A percentile compares a stretch with the other conserved stretches of the same genome.
Evolutionary conservation across 2,888 invertebrate genomes (phyloP).

Genomic region (Andrena hattorfiana): DNA sequence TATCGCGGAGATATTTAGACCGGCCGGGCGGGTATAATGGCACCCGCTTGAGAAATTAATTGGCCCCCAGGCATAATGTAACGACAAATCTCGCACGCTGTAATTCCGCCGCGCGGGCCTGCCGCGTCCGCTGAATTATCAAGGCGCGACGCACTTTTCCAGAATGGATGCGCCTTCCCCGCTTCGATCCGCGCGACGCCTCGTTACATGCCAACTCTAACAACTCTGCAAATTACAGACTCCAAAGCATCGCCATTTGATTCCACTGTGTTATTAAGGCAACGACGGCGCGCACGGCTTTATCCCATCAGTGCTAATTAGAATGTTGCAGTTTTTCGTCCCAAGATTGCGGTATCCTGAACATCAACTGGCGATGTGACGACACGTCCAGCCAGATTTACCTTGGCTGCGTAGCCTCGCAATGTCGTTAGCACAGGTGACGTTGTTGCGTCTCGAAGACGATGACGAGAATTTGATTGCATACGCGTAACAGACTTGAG

Average conservation of each 20-base stretch:
- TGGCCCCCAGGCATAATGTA: conserved; percentile 50
- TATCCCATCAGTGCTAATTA: background rate
- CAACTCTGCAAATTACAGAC: conserved; percentile 7
- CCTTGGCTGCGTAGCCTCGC: background rate
- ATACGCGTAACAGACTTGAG: no score
- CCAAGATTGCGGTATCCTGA: background rate
- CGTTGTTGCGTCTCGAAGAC: no score
- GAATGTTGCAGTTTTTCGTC: background rate
- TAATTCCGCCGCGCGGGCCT: conserved; percentile 31
- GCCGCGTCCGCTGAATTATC: conserved; percentile 21
- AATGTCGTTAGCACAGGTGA: background rate
- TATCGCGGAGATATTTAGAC: conserved; percentile 50
- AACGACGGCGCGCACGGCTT: background rate
- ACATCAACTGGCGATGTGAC: background rate
- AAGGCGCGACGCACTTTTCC: conserved; percentile 11
- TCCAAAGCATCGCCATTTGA: background rate
- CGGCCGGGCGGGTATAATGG: conserved; percentile 27
- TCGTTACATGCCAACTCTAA: background rate
- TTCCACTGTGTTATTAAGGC: background rate
- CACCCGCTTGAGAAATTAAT: conserved; percentile 56
- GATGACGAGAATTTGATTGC: no score
- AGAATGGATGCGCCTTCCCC: background rate
- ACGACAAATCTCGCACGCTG: conserved; percentile 56
- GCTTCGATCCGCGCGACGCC: conserved; percentile 1
- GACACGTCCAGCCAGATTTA: background rate